Evolutionary conservation across 2,888 invertebrate species (phyloP), one percentile per base, ranked within the genome.

Genomic region (Gisinianus flammeolus): DNA sequence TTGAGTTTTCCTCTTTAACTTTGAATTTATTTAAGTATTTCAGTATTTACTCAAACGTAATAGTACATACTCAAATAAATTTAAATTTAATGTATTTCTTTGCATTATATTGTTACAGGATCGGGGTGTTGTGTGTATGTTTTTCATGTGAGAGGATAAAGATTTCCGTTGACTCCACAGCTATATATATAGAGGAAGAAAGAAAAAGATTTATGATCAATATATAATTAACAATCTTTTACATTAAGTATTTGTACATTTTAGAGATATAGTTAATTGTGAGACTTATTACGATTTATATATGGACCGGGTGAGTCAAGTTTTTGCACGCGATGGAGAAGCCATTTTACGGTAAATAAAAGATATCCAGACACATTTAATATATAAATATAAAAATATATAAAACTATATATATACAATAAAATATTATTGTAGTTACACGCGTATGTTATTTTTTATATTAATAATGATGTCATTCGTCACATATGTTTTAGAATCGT

Each of bases 401-500:
- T 5, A 16, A n/a, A 58, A 58, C n/a, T 58, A 16, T n/a, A 22
- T n/a, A 58, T n/a, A 22, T n/a, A 22, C 19, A 22, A 12, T 58
- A 5, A 5, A 22, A 26, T 64, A 16, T 26, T 16, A 64, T 67
- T 3, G n/a, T 31, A n/a, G 62, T 22, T 58, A 28, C 12, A 4
- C 19, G 31, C 28, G 19, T 4, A 67, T 30, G 31, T 67, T 8
- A 64, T 64, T 16, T 67, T 64, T 28, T 64, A 16, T 64, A 6
- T 12, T 22, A 8, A n/a, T 67, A 30, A 58, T 58, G n/a, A 58
- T 10, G 6, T 58, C 35, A 35, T 44, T 31, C 19, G 35, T 56
- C 31, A 1, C 0, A 56, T 69, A n/a, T 30, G 58, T 30, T 67
- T 6, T 28, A 79, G 79, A 24, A 64, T 79, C 31, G 52, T 77